Conservation (phyloP, 2,113 vertebrate species). For the Prinia subflava region DNA sequence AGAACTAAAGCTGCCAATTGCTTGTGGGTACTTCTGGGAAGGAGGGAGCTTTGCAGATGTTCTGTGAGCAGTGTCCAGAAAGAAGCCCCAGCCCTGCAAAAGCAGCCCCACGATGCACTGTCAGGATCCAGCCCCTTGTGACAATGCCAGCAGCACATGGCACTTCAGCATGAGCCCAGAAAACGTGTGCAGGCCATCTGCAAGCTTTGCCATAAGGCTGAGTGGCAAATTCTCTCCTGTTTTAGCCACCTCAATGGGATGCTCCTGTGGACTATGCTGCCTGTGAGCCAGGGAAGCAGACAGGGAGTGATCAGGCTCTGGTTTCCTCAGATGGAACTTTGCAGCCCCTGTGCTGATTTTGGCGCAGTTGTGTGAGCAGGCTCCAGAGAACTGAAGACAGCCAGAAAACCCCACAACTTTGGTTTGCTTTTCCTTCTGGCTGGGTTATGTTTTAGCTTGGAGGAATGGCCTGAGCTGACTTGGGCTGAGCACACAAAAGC, state of each 20-base stretch:
- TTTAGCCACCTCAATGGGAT: background rate
- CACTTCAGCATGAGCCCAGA: rapidly evolving
- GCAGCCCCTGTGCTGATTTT: background rate
- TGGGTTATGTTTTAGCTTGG: background rate
- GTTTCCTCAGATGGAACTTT: background rate
- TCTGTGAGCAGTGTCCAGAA: background rate
- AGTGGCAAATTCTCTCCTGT: background rate
- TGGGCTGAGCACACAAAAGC: background rate
- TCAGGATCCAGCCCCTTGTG: background rate
- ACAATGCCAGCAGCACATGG: background rate
- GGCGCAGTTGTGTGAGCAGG: background rate
- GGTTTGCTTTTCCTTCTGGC: background rate
- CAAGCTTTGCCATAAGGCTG: background rate
- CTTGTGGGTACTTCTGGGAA: background rate
- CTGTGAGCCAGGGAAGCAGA: background rate
- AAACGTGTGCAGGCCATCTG: background rate
- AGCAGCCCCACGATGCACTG: background rate
- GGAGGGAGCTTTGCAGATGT: background rate
- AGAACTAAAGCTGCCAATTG: background rate
- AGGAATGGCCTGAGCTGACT: background rate
- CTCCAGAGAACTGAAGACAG: background rate
- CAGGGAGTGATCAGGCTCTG: background rate
- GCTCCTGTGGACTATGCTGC: background rate
- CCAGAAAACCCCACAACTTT: background rate
- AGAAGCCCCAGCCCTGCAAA: background rate